Base-by-base conservation (phyloP, 2,113 vertebrate species). In the Ellobius talpinus region DNA sequence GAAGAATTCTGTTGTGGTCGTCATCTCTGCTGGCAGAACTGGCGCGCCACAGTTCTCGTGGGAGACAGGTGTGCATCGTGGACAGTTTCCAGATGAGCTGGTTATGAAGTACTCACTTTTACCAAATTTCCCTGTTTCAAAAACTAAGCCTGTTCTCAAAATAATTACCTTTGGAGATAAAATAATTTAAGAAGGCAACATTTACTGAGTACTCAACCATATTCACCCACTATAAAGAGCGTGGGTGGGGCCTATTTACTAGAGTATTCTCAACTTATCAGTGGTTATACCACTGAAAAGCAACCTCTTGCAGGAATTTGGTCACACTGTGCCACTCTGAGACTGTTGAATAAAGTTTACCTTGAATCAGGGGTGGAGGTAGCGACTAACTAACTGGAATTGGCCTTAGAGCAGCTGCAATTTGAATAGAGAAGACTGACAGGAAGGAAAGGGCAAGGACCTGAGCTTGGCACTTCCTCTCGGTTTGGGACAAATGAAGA, bases 111-210 rank as follows among this genome's bases (percentile, higher is more conserved):
- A 47, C 50, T 87, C 39, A 58, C 36, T n/a, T 16, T 87, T 72
- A 78, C 5, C 52, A 36, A 70, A 33, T 79, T 91, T 91, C 39
- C 66, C 33, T 50, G 36, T 29, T 79, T 93, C 68, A 68, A 85
- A 78, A 93, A 33, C 68, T 58, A 84, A 94, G n/a, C 61, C 47
- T 61, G 14, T 79, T 81, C 74, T 1, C 31, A 94, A 73, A 24
- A 19, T n/a, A 73, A 73, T 90, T 86, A 79, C 33, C 85, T 89
- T 68, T 93, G 36, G 82, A 72, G 81, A 73, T 12, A 89, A 50
- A 72, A 52, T 77, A 70, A 89, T 33, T 42, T 76, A 24, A 84
- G 70, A 87, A 92, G 8, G 52, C 73, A 94, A 50, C 31, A 87
- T 26, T 87, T 89, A 74, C 21, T 88, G 77, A 90, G 29, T 3